Percentiles rank a stretch among this genome's conserved stretches.
These are phyloP conservation scores for Rhodophaea formosa DNA, from an alignment of 2,888 invertebrate species.

Conservation along the genomic window DNA sequence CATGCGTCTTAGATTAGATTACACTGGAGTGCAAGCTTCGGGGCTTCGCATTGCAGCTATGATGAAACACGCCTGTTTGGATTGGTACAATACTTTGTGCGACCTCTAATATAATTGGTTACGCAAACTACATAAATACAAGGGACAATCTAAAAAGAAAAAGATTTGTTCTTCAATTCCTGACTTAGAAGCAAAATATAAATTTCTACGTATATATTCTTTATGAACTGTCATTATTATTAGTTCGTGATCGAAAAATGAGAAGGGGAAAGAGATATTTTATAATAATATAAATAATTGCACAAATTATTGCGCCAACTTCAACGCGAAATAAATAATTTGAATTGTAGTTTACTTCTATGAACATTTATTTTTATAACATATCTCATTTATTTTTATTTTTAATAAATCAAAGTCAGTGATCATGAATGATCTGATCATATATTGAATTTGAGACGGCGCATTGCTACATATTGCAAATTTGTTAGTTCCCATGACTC, in stretches of 20 bases:
- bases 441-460: conserved; percentile 3
- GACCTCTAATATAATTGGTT: no score
- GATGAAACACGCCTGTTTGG: conserved; percentile 35
- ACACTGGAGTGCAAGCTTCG: conserved; percentile 34
- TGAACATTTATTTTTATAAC: neutral
- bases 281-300: neutral
- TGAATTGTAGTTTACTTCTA: neutral
- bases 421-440: neutral
- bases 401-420: neutral
- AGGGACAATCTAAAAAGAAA: no score
- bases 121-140: no score
- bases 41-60: conserved; percentile 40
- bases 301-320: conserved; percentile 33
- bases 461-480: conserved; percentile 21
- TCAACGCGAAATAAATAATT: conserved; percentile 9
- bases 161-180: no score
- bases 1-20: conserved; percentile 17
- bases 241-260: no score
- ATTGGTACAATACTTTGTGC: conserved; percentile 35
- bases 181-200: neutral
- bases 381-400: conserved; percentile 4
- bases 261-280: neutral
- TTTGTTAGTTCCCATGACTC: conserved; percentile 7
- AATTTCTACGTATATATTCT: no score
- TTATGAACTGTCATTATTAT: no score